These are phyloP conservation scores for Merluccius polli DNA, from an alignment of 2,797 vertebrate genomes.

Conservation along the genomic window DNA sequence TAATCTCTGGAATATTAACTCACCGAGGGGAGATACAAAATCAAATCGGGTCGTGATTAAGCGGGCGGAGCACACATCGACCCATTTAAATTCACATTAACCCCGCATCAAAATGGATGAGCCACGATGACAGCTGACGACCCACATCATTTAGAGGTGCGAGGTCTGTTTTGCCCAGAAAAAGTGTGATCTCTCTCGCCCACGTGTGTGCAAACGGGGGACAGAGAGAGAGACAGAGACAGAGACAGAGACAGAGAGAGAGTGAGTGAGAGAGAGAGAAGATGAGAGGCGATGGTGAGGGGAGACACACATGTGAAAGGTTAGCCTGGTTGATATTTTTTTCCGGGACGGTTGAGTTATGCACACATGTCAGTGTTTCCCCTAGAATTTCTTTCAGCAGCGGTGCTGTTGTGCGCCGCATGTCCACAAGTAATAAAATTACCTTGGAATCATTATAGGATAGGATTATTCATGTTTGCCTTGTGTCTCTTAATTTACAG, in stretches of 20 bases:
- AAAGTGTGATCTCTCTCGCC: slow-evolving; percentile 40
- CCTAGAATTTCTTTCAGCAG: too few relatives aligned
- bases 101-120: slow-evolving; percentile 72
- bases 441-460: too few relatives aligned
- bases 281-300: neutral
- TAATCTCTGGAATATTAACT: slow-evolving; percentile 77
- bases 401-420: too few relatives aligned
- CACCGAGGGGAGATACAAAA: slow-evolving; percentile 70
- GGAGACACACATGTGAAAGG: neutral
- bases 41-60: slow-evolving; percentile 76
- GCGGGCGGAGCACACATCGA: slow-evolving; percentile 67
- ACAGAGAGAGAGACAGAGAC: neutral
- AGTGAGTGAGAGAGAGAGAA: too few relatives aligned
- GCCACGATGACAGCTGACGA: slow-evolving; percentile 61
- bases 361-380: too few relatives aligned
- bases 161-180: slow-evolving; percentile 61
- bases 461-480: too few relatives aligned
- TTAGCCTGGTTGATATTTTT: neutral
- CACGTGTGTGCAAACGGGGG: slow-evolving; percentile 31
- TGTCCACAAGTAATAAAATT: too few relatives aligned
- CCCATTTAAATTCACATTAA: slow-evolving; percentile 77
- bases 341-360: neutral
- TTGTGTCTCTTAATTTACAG: too few relatives aligned
- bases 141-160: slow-evolving; percentile 61
- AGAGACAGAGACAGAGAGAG: neutral